These are phyloP conservation scores for Eulemur rubriventer DNA, from an alignment of 2,797 vertebrate species.

Conservation along the genomic window DNA sequence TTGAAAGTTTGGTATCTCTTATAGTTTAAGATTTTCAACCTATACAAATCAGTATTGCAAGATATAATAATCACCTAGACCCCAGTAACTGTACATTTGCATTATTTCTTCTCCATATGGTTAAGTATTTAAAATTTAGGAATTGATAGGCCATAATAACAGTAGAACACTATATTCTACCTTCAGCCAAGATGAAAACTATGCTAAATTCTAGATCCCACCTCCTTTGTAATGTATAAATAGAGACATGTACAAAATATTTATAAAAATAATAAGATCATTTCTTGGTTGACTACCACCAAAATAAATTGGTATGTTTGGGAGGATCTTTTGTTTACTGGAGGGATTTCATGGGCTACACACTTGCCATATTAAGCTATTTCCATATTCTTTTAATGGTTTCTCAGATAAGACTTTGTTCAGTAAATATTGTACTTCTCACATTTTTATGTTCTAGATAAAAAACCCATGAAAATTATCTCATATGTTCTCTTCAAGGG, in stretches of 20 bases:
- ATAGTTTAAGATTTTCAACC: not conserved
- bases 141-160: not conserved
- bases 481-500: constrained; percentile 52
- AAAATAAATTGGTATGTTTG: constrained; percentile 17
- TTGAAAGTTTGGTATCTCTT: not conserved
- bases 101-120: not conserved
- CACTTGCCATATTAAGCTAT: constrained; percentile 48
- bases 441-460: constrained; percentile 69
- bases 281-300: not conserved
- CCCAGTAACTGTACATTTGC: not conserved
- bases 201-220: not conserved
- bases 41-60: not conserved
- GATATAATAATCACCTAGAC: not conserved
- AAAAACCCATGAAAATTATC: not conserved
- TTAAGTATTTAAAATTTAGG: not conserved
- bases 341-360: constrained; percentile 54
- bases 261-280: not conserved
- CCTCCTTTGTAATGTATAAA: not conserved
- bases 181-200: not conserved
- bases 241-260: not conserved
- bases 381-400: constrained; percentile 57
- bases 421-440: constrained; percentile 68
- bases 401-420: constrained; percentile 50
- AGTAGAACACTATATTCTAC: not conserved
- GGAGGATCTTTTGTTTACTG: constrained; percentile 32